Percentiles rank a stretch among this genome's conserved stretches.
phyloP scores from a whole-genome alignment of 2,113 vertebrate genomes.

The Xenopus borealis region DNA sequence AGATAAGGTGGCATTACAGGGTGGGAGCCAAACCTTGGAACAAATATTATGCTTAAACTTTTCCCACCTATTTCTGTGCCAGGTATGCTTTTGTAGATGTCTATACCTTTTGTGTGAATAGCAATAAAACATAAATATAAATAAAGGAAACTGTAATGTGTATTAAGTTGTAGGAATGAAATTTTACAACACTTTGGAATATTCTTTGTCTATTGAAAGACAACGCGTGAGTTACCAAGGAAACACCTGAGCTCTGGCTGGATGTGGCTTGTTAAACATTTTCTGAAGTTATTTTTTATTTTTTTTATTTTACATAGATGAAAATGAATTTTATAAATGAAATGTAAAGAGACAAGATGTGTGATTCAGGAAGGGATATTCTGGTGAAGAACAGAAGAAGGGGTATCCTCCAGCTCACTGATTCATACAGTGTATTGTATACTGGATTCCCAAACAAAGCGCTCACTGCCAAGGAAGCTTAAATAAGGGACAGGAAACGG shows the following conservation, averaged over 20 bases:
- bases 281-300: not conserved
- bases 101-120: too few species aligned
- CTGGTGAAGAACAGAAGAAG: not conserved
- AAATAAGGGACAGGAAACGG: constrained; percentile 1
- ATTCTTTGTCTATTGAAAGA: not conserved
- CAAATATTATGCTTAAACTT: too few species aligned
- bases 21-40: too few species aligned
- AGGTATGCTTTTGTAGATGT: too few species aligned
- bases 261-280: not conserved
- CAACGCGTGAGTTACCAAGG: not conserved
- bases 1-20: too few species aligned
- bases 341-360: not conserved
- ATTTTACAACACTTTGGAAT: too few species aligned
- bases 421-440: not conserved
- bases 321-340: not conserved
- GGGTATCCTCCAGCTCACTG: not conserved
- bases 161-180: too few species aligned
- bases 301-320: not conserved
- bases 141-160: too few species aligned
- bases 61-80: too few species aligned
- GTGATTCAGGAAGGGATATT: constrained; percentile 2
- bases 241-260: constrained; percentile 3
- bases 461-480: too few species aligned
- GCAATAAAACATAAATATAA: too few species aligned
- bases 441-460: not conserved